These are phyloP conservation scores for Mystacornis crossleyi DNA, from an alignment of 2,113 vertebrate genomes.

Conservation along the genomic window DNA sequence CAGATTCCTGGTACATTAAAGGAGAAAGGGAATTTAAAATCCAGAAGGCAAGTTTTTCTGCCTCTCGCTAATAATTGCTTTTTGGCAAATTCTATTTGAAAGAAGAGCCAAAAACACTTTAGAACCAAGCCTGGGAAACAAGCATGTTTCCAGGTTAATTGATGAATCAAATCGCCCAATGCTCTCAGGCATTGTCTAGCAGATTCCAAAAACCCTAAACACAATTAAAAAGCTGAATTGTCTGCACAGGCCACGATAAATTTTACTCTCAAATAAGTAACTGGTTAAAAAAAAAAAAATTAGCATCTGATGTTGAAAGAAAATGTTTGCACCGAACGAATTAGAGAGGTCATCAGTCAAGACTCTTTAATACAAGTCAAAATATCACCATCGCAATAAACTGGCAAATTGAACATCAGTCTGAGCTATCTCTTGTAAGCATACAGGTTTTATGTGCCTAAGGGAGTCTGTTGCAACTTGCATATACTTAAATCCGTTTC, in stretches of 20 bases:
- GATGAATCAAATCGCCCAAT: slow-evolving; percentile 53
- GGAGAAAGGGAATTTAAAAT: slow-evolving; percentile 49
- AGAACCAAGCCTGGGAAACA: slow-evolving; percentile 63
- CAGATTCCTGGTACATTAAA: slow-evolving; percentile 60
- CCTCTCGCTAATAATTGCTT: slow-evolving; percentile 50
- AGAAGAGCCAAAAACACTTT: slow-evolving; percentile 61
- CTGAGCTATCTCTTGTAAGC: slow-evolving; percentile 52
- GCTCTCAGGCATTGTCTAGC: neutral
- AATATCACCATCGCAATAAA: slow-evolving; percentile 53
- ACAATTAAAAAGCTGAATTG: slow-evolving; percentile 54
- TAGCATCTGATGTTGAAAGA: slow-evolving; percentile 69
- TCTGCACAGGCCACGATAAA: slow-evolving; percentile 63
- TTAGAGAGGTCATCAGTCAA: slow-evolving; percentile 73
- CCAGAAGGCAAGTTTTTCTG: slow-evolving; percentile 16
- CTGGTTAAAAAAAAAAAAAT: neutral
- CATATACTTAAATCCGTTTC: neutral
- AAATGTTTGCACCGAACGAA: slow-evolving; percentile 67
- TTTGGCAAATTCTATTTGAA: slow-evolving; percentile 65
- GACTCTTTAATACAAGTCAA: slow-evolving; percentile 68
- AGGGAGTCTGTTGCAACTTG: slow-evolving; percentile 30
- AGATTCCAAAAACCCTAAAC: slow-evolving; percentile 24
- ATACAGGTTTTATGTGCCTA: neutral
- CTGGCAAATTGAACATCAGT: slow-evolving; percentile 42
- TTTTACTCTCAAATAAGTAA: slow-evolving; percentile 58
- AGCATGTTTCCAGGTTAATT: slow-evolving; percentile 45